A percentile compares a stretch with the other conserved stretches of the same genome.
phyloP scores from a whole-genome alignment of 2,888 invertebrate species.

The Lycia hirtaria region DNA sequence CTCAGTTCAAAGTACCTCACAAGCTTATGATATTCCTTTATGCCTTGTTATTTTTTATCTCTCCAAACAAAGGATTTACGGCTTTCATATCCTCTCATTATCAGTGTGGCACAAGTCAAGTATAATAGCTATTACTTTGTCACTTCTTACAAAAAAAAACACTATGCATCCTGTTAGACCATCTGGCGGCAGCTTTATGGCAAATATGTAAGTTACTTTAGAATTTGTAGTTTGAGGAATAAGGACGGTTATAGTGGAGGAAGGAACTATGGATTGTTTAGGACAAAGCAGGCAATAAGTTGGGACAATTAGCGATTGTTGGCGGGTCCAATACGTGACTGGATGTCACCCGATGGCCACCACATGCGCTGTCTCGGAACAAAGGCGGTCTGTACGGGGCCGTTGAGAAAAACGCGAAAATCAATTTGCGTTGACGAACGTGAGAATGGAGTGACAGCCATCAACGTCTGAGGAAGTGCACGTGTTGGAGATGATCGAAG shows the following conservation, averaged over 20 bases:
- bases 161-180: conserved; percentile 61
- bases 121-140: conserved; percentile 61
- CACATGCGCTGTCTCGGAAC: conserved; percentile 49
- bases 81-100: conserved; percentile 51
- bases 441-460: conserved; percentile 26
- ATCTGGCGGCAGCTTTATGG: conserved; percentile 56
- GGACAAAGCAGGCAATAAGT: conserved; percentile 54
- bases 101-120: conserved; percentile 47
- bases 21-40: conserved; percentile 35
- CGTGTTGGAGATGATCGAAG: conserved; percentile 25
- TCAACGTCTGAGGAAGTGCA: conserved; percentile 30
- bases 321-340: conserved; percentile 56
- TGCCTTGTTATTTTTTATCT: conserved; percentile 43
- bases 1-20: neutral
- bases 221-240: conserved; percentile 13
- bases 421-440: conserved; percentile 32
- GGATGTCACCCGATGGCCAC: conserved; percentile 54
- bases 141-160: conserved; percentile 63
- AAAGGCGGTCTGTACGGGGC: conserved; percentile 33
- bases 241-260: conserved; percentile 14
- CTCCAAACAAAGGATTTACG: conserved; percentile 56
- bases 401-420: conserved; percentile 31
- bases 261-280: conserved; percentile 42
- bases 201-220: conserved; percentile 20
- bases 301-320: conserved; percentile 63